A percentile compares a stretch with the other conserved stretches of the same genome.
Conservation (phyloP, 2,113 vertebrate genomes). For the Cyprinodon brontotheroides region DNA sequence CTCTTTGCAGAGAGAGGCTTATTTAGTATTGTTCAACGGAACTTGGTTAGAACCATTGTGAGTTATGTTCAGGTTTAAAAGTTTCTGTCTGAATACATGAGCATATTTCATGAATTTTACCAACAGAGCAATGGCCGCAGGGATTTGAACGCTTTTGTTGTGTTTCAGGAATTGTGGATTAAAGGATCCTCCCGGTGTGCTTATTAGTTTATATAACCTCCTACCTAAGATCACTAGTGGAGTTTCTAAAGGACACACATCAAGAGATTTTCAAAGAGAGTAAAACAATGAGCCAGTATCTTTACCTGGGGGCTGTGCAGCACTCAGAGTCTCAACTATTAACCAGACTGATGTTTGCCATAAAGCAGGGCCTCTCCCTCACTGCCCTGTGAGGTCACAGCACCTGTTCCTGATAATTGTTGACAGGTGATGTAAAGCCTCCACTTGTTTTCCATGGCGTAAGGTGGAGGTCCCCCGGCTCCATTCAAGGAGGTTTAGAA, state of each 20-base stretch:
- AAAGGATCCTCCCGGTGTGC: constrained; percentile 12
- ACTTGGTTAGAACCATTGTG: constrained; percentile 28
- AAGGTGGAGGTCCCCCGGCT: constrained; percentile 31
- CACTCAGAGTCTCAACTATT: constrained; percentile 4
- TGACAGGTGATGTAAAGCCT: constrained; percentile 58
- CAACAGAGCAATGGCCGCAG: background rate
- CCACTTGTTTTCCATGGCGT: constrained; percentile 61
- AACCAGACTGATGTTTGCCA: constrained; percentile 36
- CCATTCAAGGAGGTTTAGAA: constrained; percentile 8
- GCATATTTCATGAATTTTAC: constrained; percentile 2
- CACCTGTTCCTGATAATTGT: constrained; percentile 67
- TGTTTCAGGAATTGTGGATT: constrained; percentile 30
- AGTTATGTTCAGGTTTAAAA: constrained; percentile 33
- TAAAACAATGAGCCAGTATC: constrained; percentile 25
- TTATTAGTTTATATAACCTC: constrained; percentile 30
- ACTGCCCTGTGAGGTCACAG: constrained; percentile 67
- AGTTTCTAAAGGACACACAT: constrained; percentile 1
- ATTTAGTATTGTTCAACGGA: constrained; percentile 7
- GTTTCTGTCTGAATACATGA: constrained; percentile 18
- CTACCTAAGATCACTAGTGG: constrained; percentile 31
- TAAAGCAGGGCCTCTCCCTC: constrained; percentile 36
- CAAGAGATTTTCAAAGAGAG: constrained; percentile 1
- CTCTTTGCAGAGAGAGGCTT: constrained; percentile 33
- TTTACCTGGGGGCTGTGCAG: constrained; percentile 13
- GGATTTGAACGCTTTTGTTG: constrained; percentile 37